Evolutionary conservation across 2,797 vertebrate genomes (phyloP).

Genomic region (Poeciliopsis turneri): DNA sequence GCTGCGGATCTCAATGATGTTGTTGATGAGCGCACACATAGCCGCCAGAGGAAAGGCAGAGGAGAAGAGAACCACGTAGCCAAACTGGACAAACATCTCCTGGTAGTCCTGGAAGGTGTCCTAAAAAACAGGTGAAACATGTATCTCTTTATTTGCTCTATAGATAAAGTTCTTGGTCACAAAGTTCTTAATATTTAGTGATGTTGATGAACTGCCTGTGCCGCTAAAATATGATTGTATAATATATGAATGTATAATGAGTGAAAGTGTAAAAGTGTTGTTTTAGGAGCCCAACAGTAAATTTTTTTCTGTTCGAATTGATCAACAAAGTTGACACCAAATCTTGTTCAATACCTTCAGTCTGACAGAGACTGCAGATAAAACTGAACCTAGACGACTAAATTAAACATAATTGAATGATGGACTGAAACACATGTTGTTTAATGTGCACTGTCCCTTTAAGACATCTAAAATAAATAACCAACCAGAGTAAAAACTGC

Average conservation of each 20-base stretch:
- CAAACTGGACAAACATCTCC: constrained; percentile 99
- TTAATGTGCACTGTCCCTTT: neutral
- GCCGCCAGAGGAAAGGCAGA: constrained; percentile 95
- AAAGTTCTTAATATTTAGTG: neutral
- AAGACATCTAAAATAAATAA: neutral
- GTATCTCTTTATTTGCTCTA: neutral
- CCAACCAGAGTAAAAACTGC: neutral
- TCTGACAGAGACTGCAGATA: neutral
- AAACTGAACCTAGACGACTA: neutral
- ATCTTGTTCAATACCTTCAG: neutral
- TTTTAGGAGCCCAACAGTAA: neutral
- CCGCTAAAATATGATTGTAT: neutral
- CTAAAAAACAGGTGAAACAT: constrained; percentile 68
- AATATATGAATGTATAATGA: neutral
- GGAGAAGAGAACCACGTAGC: constrained; percentile 97
- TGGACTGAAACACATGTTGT: neutral
- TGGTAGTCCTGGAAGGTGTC: constrained; percentile 98
- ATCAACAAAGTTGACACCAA: neutral
- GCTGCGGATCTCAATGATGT: constrained; percentile 96
- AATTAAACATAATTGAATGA: neutral
- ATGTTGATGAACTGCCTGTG: neutral
- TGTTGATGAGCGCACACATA: constrained; percentile 95
- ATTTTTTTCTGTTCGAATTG: neutral
- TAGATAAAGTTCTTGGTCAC: neutral
- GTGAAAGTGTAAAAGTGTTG: neutral